Conservation (phyloP, 2,888 invertebrate species). For the Rhamnusium bicolor region DNA sequence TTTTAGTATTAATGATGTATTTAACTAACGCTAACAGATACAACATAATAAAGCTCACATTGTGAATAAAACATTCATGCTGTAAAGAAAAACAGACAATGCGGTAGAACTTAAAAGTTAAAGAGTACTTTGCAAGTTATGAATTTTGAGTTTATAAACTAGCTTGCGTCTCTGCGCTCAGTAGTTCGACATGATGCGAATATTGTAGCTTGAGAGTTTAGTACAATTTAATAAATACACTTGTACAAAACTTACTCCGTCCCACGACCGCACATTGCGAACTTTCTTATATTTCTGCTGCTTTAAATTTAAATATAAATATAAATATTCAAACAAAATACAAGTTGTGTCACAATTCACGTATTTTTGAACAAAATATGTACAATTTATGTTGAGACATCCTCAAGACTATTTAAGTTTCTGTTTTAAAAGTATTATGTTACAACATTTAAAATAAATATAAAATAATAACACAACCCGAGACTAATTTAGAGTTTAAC, state of each 20-base stretch:
- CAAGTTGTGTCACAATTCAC: background rate
- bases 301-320: background rate
- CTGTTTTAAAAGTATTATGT: no score
- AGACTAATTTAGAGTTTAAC: no score
- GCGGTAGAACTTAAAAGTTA: slow-evolving; percentile 30
- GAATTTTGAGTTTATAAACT: slow-evolving; percentile 42
- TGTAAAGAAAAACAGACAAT: slow-evolving; percentile 1
- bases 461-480: no score
- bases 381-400: no score
- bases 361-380: no score
- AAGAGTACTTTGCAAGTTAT: slow-evolving; percentile 39
- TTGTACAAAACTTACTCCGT: slow-evolving; percentile 32
- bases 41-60: no score
- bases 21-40: no score
- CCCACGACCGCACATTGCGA: background rate
- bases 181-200: slow-evolving; percentile 37
- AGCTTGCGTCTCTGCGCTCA: slow-evolving; percentile 31
- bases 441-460: no score
- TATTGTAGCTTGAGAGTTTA: slow-evolving; percentile 40
- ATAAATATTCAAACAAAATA: background rate
- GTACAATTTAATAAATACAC: slow-evolving; percentile 42
- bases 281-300: background rate
- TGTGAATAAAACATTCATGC: background rate
- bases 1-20: no score
- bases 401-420: no score